Percentiles rank a stretch among this genome's conserved stretches.
phyloP scores from a whole-genome alignment of 2,113 vertebrate species.

The Sigmodon hispidus region DNA sequence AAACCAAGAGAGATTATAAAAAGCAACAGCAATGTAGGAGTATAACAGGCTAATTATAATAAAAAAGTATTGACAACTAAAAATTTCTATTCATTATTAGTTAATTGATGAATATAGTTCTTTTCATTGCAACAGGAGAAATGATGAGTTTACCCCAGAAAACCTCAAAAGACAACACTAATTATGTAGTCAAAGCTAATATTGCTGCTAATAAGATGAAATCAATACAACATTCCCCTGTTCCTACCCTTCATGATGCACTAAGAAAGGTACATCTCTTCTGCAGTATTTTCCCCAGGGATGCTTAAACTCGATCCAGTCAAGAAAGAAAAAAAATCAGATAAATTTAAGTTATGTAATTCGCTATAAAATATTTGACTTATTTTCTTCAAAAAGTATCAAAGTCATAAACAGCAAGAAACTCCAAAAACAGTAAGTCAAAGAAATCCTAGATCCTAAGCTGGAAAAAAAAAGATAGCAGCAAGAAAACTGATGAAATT shows the following conservation, averaged over 20 bases:
- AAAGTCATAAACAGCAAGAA: slow-evolving; percentile 38
- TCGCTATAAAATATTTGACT: not conserved
- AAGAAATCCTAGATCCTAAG: not conserved
- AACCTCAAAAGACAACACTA: not conserved
- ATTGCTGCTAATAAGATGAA: not conserved
- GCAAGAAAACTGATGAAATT: not conserved
- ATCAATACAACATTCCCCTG: not conserved
- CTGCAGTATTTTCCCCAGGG: not conserved
- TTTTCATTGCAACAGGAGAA: not conserved
- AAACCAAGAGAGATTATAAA: not conserved
- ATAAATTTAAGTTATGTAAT: not conserved
- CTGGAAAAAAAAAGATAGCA: not conserved
- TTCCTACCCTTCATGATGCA: too few relatives aligned
- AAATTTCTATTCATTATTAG: slow-evolving; percentile 24
- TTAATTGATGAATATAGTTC: slow-evolving; percentile 17
- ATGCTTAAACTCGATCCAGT: not conserved
- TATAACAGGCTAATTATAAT: not conserved
- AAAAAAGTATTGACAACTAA: not conserved
- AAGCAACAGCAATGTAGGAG: not conserved
- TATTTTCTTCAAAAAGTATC: not conserved
- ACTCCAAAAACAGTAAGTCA: not conserved
- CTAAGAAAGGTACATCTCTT: not conserved
- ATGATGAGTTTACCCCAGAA: not conserved
- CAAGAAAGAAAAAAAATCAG: not conserved
- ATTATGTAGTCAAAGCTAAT: not conserved